Base-by-base conservation (phyloP, 2,888 invertebrate genomes). In the Cyclophora punctaria region DNA sequence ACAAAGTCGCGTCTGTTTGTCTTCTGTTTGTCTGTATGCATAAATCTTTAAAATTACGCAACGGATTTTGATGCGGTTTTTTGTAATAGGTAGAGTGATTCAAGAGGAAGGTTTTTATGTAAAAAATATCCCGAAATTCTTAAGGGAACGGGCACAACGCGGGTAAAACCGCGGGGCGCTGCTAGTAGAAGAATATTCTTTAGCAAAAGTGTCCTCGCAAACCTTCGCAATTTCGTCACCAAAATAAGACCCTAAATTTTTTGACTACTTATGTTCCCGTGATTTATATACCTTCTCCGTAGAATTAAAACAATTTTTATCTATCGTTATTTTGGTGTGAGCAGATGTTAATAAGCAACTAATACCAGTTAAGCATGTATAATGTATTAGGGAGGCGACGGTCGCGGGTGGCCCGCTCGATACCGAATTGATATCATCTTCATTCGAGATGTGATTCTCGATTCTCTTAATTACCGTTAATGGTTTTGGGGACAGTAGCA, bases 381-480 rank as follows among this genome's bases (percentile, higher is more conserved):
- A 83, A 83, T 82, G 81, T 80, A 49, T 52, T 52, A 52, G 55
- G 49, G 49, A 55, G 50, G 52, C 49, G 60, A 66, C 70, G 69
- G 20, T 72, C 71, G 75, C 81, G 83, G 83, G 83, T 84, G 85
- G 86, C 74, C 83, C 58, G 53, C 62, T 67, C 78, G 84, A 80
- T 81, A 79, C 77, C 67, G 70, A 75, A 71, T 73, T 73, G 79
- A 80, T 81, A 67, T 73, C 75, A 85, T 85, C 85, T 81, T 76
- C 73, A 80, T 80, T 75, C 73, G 67, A 70, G 81, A 84, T 84
- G 79, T 73, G 75, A 71, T 69, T 74, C 71, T 75, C 73, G 83
- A 85, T 85, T 80, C 75, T 73, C 75, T 86, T 86, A 86, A 86
- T 86, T 85, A 83, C 85, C 74, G 80, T 83, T 85, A 83, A 86